Conservation (phyloP, 2,113 vertebrate genomes). For the Albula goreensis region DNA sequence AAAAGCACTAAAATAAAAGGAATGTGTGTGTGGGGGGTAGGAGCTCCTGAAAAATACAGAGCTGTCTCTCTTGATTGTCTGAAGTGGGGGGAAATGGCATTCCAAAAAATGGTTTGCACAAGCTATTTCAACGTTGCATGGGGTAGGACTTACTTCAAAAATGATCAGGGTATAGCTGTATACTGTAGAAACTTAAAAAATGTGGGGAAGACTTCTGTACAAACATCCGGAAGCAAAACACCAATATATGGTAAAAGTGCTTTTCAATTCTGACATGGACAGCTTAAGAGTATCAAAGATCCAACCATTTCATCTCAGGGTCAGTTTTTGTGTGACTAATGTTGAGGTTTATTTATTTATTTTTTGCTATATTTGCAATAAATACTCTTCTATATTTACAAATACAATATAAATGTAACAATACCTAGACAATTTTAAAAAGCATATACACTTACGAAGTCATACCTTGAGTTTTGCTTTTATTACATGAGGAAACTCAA, state of each 20-base stretch:
- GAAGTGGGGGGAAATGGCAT: neutral
- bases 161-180: neutral
- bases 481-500: neutral
- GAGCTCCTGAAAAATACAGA: neutral
- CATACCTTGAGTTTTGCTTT: constrained; percentile 12
- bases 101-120: neutral
- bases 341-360: constrained; percentile 14
- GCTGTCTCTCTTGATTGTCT: constrained; percentile 27
- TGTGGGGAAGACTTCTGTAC: constrained; percentile 23
- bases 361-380: constrained; percentile 36
- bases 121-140: neutral
- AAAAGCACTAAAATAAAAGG: constrained; percentile 20
- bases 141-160: neutral
- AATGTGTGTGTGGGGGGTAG: constrained; percentile 17
- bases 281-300: constrained; percentile 21
- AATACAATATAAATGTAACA: constrained; percentile 37
- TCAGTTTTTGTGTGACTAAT: constrained; percentile 27
- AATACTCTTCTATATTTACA: constrained; percentile 37
- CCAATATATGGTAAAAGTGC: constrained; percentile 1
- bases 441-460: constrained; percentile 31
- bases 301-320: constrained; percentile 30
- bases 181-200: constrained; percentile 18
- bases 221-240: constrained; percentile 31
- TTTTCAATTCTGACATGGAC: constrained; percentile 10
- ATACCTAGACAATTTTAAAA: constrained; percentile 24